Conservation (phyloP, 2,888 invertebrate genomes). For the Zonitis immaculata region DNA sequence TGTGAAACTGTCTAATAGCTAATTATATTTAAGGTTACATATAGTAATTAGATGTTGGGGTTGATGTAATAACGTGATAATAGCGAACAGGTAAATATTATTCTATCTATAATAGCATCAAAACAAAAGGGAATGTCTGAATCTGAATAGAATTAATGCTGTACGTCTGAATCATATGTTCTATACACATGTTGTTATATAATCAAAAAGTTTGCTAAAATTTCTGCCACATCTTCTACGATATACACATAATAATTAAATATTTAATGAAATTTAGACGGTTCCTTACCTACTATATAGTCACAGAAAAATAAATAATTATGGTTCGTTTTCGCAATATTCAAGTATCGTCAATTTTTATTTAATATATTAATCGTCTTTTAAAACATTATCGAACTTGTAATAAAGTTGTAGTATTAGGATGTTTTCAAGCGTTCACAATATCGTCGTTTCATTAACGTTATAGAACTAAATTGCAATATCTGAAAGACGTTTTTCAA, state of each 20-base stretch:
- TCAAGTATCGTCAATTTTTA: too few species aligned
- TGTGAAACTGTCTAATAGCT: slow-evolving; percentile 11
- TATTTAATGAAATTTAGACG: not conserved
- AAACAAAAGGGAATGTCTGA: slow-evolving; percentile 7
- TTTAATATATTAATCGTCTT: not conserved
- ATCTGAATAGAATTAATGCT: slow-evolving; percentile 5
- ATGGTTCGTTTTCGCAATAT: too few species aligned
- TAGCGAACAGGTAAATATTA: slow-evolving; percentile 8
- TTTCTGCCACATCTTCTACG: not conserved
- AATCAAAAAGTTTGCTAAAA: not conserved
- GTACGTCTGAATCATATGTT: not conserved
- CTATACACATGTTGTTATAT: not conserved
- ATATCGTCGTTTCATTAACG: not conserved
- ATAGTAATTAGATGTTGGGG: too few species aligned
- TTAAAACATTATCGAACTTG: not conserved
- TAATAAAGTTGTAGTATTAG: not conserved
- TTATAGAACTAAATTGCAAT: not conserved
- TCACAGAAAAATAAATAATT: too few species aligned
- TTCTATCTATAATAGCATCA: not conserved
- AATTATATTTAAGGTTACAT: slow-evolving; percentile 16
- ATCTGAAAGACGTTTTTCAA: not conserved
- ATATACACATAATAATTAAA: not conserved
- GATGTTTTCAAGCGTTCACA: not conserved
- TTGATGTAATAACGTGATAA: slow-evolving; percentile 11
- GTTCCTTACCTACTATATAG: too few species aligned